Base-by-base conservation (phyloP, 2,113 vertebrate genomes). In the Morone saxatilis region DNA sequence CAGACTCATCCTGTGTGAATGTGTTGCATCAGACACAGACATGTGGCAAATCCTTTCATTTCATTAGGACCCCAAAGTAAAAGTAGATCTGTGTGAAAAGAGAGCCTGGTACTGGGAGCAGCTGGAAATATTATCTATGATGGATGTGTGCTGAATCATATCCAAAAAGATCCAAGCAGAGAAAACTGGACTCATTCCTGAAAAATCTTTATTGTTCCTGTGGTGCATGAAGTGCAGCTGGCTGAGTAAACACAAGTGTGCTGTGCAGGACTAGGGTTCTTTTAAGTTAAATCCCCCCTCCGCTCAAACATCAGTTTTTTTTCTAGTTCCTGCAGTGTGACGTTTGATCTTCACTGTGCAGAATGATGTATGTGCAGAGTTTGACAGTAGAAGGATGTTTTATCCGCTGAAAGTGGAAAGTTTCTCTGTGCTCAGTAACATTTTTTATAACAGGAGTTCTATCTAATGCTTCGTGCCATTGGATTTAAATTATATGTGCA, bases 21-120 rank as follows among this genome's bases (percentile, higher is more conserved):
- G 63, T 12, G 41, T 54, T 48, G 59, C 69, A 45, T 75, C 67
- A 51, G 40, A 70, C 59, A 61, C 59, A 61, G 63, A 65, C 67
- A 6, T 22, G 53, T 60, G 56, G 83, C 56, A 31, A 63, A 71
- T 57, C 67, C 59, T 50, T 81, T 83, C 56, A 79, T 82, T 88
- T 43, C 74, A 61, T 61, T 61, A 9, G 43, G 61, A 69, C 68
- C 12, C 45, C 38, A 45, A 38, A 69, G 53, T 69, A 22, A 66
- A 6, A 5, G 4, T 36, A 3, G 8, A 25, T 20, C 10, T 11
- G 53, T 57, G 59, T 50, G 38, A 60, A 66, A 54, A 16, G n/a
- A 25, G 47, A 20, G 31, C 6, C 1, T n/a, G 19, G 40, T 20
- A 5, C 53, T 7, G 36, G 57, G 41, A 41, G 41, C 70, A 25